Conservation (phyloP, 2,888 invertebrate species). For the Epinotia ramella region DNA sequence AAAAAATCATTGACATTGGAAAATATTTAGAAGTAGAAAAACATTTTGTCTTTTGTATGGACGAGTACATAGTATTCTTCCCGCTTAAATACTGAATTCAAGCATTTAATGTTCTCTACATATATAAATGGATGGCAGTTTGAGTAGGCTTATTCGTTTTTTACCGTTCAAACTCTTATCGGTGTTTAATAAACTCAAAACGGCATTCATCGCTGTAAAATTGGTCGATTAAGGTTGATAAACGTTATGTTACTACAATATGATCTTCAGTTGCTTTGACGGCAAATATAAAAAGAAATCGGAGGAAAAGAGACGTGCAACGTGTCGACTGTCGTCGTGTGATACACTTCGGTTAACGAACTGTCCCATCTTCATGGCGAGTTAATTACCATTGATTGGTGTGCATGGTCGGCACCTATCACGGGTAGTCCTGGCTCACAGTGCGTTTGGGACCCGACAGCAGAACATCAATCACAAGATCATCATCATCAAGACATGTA, state of each 20-base stretch:
- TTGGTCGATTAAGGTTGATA: neutral
- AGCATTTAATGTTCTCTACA: neutral
- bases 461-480: conserved; percentile 54
- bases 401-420: conserved; percentile 60
- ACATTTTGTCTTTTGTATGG: no score
- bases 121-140: neutral
- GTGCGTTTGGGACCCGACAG: conserved; percentile 53
- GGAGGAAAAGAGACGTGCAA: conserved; percentile 7
- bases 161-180: conserved; percentile 48
- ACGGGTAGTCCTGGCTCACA: conserved; percentile 58
- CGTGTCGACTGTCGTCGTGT: neutral
- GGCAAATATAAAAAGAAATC: neutral
- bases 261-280: neutral
- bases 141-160: conserved; percentile 17
- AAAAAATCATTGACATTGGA: no score
- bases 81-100: no score
- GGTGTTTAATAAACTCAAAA: conserved; percentile 51
- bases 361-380: conserved; percentile 52
- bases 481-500: conserved; percentile 39
- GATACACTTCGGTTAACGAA: conserved; percentile 50
- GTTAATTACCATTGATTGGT: conserved; percentile 64
- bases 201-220: conserved; percentile 29
- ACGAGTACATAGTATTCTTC: no score
- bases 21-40: no score
- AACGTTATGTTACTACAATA: neutral